Evolutionary conservation across 1,140 invertebrate species (phyloP), one percentile per base, ranked within the genome.

Genomic region (Drosophila cardini): DNA sequence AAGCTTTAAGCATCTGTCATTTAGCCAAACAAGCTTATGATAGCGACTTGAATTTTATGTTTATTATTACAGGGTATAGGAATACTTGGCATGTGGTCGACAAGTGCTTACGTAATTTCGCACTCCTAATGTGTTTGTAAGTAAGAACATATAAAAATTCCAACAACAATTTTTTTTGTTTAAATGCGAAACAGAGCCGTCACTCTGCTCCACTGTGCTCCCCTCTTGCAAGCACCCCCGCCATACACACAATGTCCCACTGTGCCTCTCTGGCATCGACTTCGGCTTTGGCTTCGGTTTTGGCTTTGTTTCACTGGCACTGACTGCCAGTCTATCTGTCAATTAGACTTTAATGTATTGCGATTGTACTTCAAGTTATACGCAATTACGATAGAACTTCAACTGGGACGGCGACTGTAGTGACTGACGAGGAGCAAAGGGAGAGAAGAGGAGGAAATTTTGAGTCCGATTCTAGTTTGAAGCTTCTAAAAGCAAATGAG

Each of bases 261-360:
- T 58, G 34, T 40, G 45, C 50, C 30, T 36, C 30, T 36, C 52
- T 30, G 36, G 43, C 72, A 2, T 4, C 21, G 5, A 26, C 21
- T 26, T 26, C 21, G 21, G 21, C 21, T 5, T 26, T 26, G 5
- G 21, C 21, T 26, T 26, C 21, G 21, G 2, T 26, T 67, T 65
- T 48, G 67, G 78, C 46, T 55, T 61, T 50, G 32, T 42, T 52
- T 52, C 18, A 38, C 9, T 36, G 45, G 2, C 45, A 15, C 13
- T n/a, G 36, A 58, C 82, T 81, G 82, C 63, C 82, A 82, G 82
- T 87, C 67, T 70, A 80, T 87, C 82, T 85, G 83, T 87, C 82
- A 87, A 85, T 85, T 85, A 85, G 78, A 85, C 67, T 73, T 87
- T 82, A 87, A 85, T 85, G 82, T 85, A 82, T 85, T 87, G 82